Base-by-base conservation (phyloP, 2,888 invertebrate genomes). In the Nemoura dubitans region DNA sequence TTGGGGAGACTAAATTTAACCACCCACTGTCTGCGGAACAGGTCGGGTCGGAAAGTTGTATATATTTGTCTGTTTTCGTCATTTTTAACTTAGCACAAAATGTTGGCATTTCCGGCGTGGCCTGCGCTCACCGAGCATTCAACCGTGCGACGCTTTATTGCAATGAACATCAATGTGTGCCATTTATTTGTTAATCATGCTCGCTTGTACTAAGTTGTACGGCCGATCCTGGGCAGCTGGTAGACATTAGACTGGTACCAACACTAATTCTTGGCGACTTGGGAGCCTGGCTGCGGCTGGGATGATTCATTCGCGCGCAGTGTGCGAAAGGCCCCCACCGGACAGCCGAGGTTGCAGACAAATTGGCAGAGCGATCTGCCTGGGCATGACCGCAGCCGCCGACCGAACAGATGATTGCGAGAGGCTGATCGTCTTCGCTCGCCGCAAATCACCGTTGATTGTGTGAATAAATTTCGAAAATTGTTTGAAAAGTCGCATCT, bases 101-200 rank as follows among this genome's bases (percentile, higher is more conserved):
- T 16, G 78, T 27, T 28, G 78, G 78, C 78, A 78, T 78, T 78
- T 78, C 78, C 78, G 78, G 78, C 28, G 78, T 25, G 1, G 28
- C 25, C 78, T 25, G 78, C 78, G 27, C 78, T 10, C 78, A 14
- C 5, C 16, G 30, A 26, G 28, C 81, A 28, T 81, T 81, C 28
- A 81, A 5, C 81, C 81, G 28, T 81, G 81, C 81, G 7, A 81
- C 76, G 29, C 28, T 81, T 81, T 30, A 81, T 81, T 30, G 81
- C 81, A 78, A 25, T 78, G 78, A 78, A 27, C 78, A 30, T 81
- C 81, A 81, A 81, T 81, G 81, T 81, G 16, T 26, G 5, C 78
- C 78, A 28, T 78, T 78, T 78, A 78, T 78, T 78, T 78, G 78
- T 78, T 78, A 27, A 59, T 59, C 26, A 78, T 26, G 78, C 27